A percentile compares a stretch with the other conserved stretches of the same genome.
phyloP scores from a whole-genome alignment of 2,797 vertebrate species.

The Pangasius larnaudii region DNA sequence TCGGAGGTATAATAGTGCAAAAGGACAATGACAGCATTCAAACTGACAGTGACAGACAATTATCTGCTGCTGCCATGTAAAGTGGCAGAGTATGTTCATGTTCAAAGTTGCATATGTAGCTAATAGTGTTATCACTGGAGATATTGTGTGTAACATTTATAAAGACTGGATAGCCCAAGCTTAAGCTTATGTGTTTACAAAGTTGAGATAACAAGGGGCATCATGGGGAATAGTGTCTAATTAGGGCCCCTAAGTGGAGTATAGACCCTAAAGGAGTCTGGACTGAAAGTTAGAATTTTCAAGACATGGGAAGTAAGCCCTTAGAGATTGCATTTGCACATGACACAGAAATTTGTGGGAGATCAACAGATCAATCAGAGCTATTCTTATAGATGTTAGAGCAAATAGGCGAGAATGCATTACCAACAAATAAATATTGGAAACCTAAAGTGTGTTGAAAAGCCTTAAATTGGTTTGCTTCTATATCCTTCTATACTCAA shows the following conservation, averaged over 20 bases:
- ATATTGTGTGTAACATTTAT: background rate
- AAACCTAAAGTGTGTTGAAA: background rate
- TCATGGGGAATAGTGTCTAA: background rate
- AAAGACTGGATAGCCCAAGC: too few species aligned
- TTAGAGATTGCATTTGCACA: background rate
- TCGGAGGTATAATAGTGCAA: background rate
- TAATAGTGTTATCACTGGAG: background rate
- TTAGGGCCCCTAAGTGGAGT: background rate
- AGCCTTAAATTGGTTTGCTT: background rate
- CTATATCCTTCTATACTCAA: background rate
- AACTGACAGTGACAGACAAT: background rate
- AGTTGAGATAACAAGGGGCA: background rate
- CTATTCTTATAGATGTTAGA: background rate
- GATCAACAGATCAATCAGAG: background rate
- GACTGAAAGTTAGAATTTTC: background rate
- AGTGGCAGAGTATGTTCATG: background rate
- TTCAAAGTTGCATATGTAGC: background rate
- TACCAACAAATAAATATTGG: background rate
- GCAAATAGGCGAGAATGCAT: background rate
- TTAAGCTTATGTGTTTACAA: background rate
- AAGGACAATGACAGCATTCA: background rate
- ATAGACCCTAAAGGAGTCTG: background rate
- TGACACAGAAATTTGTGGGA: background rate
- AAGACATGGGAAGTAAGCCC: background rate
- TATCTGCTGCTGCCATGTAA: background rate